Conservation (phyloP, 2,797 vertebrate species). For the Thunnus albacares region DNA sequence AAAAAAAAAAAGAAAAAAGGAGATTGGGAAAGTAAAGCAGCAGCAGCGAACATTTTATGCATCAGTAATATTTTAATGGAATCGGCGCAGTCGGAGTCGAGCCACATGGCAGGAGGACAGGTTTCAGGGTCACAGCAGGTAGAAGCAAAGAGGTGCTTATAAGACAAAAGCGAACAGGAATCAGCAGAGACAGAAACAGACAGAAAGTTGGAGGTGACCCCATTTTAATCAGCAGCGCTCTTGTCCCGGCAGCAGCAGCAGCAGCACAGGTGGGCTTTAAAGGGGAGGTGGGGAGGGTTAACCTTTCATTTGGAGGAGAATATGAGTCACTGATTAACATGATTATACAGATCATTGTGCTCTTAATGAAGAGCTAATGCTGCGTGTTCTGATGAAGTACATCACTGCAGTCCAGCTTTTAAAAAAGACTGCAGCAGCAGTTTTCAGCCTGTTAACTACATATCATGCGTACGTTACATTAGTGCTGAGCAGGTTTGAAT, state of each 20-base stretch:
- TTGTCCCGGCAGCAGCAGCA: neutral
- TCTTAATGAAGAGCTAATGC: conserved; percentile 32
- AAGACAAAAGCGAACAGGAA: too few species aligned
- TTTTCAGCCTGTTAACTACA: neutral
- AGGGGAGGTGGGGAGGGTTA: conserved; percentile 37
- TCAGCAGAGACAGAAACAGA: conserved; percentile 15
- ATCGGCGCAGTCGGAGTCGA: neutral
- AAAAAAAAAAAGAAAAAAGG: too few species aligned
- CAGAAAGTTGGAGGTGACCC: conserved; percentile 67
- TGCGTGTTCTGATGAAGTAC: neutral
- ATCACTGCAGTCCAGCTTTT: neutral
- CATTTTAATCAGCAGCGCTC: conserved; percentile 56
- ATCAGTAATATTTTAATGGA: neutral
- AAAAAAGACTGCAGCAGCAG: neutral
- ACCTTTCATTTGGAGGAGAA: conserved; percentile 62
- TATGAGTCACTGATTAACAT: conserved; percentile 56
- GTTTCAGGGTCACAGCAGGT: neutral
- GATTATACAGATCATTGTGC: conserved; percentile 29
- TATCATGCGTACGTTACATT: neutral
- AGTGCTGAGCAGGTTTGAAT: too few species aligned
- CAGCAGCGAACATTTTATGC: neutral
- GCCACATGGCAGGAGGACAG: neutral
- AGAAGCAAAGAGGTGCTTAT: neutral
- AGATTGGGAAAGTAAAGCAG: too few species aligned
- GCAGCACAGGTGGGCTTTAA: conserved; percentile 54